Evolutionary conservation across 1,140 invertebrate species (phyloP), one percentile per base, ranked within the genome.

Genomic region (Eumeta japonica): DNA sequence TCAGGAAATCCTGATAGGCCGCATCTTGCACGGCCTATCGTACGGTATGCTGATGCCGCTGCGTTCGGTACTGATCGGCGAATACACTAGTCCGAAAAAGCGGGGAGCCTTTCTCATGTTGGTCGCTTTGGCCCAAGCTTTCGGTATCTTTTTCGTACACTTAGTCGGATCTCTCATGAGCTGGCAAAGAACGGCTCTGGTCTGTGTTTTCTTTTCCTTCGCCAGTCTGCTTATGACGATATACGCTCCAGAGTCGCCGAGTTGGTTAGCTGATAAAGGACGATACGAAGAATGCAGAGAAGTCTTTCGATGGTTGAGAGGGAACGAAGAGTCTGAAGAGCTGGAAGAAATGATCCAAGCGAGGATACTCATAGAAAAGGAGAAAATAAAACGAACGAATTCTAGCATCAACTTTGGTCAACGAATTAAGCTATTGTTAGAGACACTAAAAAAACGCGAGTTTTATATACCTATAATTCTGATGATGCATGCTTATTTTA

Each of bases 241-340:
- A 1, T 79, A 79, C 27, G 61, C 79, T 1, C 84, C 84, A 1
- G 87, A 89, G 62, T 85, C 84, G 15, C 86, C 87, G 9, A 75
- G 81, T 16, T 88, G 83, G 82, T 54, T 85, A 15, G 58, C 79
- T 1, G 58, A 75, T 10, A 72, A 75, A 48, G 76, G 74, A 13
- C 55, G 55, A 27, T 56, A 65, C 5, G 55, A 75, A 2, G 52
- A 76, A 30, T 81, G 79, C 2, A 45, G 64, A 35, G 39, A 52
- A 16, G 55, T 68, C 0, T 83, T 79, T 35, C 37, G 39, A 15
- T 75, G 70, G 78, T 50, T 75, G 2, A 52, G 79, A 52, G 79
- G 78, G 16, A 34, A 58, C 11, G 52, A 55, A 0, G 60, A 65
- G 38, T 58, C 72, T 20, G 46, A 51, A 1, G 67, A 68, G 41